phyloP scores from a whole-genome alignment of 2,888 invertebrate genomes.

The Acrocyrtus sp. region DNA sequence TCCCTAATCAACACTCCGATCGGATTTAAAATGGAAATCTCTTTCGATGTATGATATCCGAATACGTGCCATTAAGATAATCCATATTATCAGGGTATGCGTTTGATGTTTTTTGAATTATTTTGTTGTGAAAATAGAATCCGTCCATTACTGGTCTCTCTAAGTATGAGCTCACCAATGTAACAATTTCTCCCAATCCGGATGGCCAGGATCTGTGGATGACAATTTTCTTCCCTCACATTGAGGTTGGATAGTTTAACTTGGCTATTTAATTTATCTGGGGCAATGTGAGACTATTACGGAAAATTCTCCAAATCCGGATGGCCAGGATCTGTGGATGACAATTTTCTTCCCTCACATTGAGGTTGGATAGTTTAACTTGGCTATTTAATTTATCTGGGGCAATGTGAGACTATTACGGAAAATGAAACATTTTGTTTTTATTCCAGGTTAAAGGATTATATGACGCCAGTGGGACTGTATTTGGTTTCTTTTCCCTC shows the following conservation, averaged over 20 bases:
- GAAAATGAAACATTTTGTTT: too few relatives aligned
- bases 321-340: background rate
- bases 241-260: constrained; percentile 36
- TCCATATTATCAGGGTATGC: background rate
- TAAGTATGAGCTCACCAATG: constrained; percentile 38
- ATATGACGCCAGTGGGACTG: constrained; percentile 38
- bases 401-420: too few relatives aligned
- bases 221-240: constrained; percentile 42
- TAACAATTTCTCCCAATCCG: constrained; percentile 12
- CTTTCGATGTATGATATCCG: constrained; percentile 16
- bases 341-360: constrained; percentile 33
- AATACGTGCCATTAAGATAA: background rate
- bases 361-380: too few relatives aligned
- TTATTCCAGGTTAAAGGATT: constrained; percentile 44
- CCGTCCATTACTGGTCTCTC: constrained; percentile 44
- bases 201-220: constrained; percentile 6
- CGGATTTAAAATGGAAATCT: constrained; percentile 52
- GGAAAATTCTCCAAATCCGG: constrained; percentile 5
- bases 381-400: too few relatives aligned
- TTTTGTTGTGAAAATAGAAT: background rate
- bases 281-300: too few relatives aligned
- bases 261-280: too few relatives aligned
- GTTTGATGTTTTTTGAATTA: too few relatives aligned
- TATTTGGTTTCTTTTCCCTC: constrained; percentile 52
- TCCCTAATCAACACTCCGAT: constrained; percentile 45